A percentile compares a stretch with the other conserved stretches of the same genome.
phyloP scores from a whole-genome alignment of 2,113 vertebrate species.

The Semnornis frantzii region DNA sequence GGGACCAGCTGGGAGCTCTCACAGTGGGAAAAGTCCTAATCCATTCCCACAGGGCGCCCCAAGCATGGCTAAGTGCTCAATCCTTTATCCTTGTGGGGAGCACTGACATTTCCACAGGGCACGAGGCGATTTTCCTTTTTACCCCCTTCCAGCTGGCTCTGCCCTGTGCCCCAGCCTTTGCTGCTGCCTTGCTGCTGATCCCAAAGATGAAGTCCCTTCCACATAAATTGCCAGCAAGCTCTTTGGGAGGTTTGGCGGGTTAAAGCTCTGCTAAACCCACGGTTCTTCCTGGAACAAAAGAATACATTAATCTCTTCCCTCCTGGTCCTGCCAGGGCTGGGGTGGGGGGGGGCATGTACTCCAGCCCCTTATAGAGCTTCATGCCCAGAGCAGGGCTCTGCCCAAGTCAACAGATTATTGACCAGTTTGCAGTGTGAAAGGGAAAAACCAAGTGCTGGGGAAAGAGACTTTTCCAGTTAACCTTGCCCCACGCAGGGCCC shows the following conservation, averaged over 20 bases:
- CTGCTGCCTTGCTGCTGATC: not conserved
- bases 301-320: conserved; percentile 21
- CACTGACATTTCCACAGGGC: rapidly evolving
- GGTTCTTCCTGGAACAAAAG: conserved; percentile 31
- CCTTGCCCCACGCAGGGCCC: not conserved
- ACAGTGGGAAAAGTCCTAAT: not conserved
- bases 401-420: conserved; percentile 50
- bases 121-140: not conserved
- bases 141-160: not conserved
- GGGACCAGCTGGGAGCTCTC: not conserved
- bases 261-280: not conserved
- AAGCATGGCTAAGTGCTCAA: not conserved
- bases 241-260: not conserved
- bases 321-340: not conserved
- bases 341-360: not conserved
- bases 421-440: conserved; percentile 16
- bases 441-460: not conserved
- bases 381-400: not conserved
- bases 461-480: conserved; percentile 50
- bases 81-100: not conserved
- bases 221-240: not conserved
- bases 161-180: not conserved
- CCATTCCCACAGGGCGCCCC: not conserved
- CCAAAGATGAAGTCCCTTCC: not conserved
- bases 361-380: not conserved